Conservation (phyloP, 2,113 vertebrate genomes). For the Orycteropus afer region DNA sequence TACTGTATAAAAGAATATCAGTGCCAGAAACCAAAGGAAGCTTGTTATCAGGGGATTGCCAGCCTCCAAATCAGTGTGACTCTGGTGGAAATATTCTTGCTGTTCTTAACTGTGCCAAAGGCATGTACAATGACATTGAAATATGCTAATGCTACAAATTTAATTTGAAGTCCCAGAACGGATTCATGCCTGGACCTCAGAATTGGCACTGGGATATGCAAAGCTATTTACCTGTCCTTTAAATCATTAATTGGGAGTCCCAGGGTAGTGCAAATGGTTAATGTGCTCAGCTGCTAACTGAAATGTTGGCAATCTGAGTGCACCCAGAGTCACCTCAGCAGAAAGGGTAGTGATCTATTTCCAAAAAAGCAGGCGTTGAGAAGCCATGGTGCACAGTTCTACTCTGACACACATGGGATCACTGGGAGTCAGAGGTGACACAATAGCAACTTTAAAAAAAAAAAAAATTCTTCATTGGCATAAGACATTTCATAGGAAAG, state of each 20-base stretch:
- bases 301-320: background rate
- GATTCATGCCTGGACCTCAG: background rate
- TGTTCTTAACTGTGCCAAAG: slow-evolving; percentile 38
- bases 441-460: background rate
- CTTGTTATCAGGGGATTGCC: background rate
- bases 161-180: background rate
- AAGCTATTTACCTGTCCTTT: background rate
- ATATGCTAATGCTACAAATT: slow-evolving; percentile 51
- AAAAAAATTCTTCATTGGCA: background rate
- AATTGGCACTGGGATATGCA: background rate
- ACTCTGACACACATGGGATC: background rate
- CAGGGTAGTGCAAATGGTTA: background rate
- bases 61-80: slow-evolving; percentile 1
- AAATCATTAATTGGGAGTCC: background rate
- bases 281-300: background rate
- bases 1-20: slow-evolving; percentile 6
- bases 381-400: background rate
- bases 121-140: background rate
- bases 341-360: background rate
- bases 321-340: background rate
- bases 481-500: background rate
- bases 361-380: background rate
- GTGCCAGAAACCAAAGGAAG: slow-evolving; percentile 3
- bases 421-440: background rate
- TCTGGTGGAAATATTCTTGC: background rate